These are phyloP conservation scores for Lagodon rhomboides DNA, from an alignment of 2,797 vertebrate genomes.

Conservation along the genomic window DNA sequence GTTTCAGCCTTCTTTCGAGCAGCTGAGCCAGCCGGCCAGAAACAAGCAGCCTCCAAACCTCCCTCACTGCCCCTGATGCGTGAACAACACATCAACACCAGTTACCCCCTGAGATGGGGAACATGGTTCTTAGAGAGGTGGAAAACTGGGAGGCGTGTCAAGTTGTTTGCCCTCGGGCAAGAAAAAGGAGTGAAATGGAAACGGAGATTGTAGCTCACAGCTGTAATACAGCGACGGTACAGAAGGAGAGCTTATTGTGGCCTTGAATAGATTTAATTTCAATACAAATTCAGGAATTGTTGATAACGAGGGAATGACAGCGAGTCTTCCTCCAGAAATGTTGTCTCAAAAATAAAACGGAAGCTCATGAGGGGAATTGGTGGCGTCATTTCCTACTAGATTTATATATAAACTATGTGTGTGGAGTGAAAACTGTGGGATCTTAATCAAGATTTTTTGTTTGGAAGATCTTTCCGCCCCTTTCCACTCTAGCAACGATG, in stretches of 20 bases:
- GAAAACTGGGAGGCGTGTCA: slow-evolving; percentile 30
- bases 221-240: background rate
- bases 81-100: slow-evolving; percentile 58
- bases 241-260: background rate
- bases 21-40: slow-evolving; percentile 42
- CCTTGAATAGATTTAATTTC: background rate
- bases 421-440: too few relatives aligned
- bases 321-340: too few relatives aligned
- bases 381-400: background rate
- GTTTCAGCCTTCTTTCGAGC: slow-evolving; percentile 31
- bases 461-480: too few relatives aligned
- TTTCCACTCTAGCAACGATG: too few relatives aligned
- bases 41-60: slow-evolving; percentile 41
- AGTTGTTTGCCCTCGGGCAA: slow-evolving; percentile 23
- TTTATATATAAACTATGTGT: too few relatives aligned
- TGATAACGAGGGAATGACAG: background rate
- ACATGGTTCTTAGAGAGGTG: slow-evolving; percentile 34
- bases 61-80: slow-evolving; percentile 35
- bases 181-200: slow-evolving; percentile 10
- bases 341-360: too few relatives aligned
- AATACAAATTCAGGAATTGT: background rate
- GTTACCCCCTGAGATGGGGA: slow-evolving; percentile 39
- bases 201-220: slow-evolving; percentile 4
- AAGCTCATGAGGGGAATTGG: too few relatives aligned
- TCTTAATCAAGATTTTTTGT: too few relatives aligned